These are phyloP conservation scores for Orestias chungarensis DNA, from an alignment of 2,797 vertebrate species.

Conservation along the genomic window DNA sequence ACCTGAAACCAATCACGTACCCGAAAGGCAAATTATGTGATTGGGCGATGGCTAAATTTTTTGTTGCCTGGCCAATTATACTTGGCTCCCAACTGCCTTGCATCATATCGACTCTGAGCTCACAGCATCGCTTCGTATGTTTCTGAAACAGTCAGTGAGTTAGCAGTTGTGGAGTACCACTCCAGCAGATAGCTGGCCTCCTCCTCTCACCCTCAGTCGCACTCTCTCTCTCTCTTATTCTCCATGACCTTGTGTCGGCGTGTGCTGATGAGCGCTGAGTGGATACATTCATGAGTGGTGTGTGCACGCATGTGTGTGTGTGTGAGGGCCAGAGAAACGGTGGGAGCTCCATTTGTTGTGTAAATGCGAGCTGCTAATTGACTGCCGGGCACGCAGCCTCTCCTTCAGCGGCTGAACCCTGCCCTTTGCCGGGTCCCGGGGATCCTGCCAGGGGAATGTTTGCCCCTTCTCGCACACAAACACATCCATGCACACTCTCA, in stretches of 20 bases:
- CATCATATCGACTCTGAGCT: conserved; percentile 21
- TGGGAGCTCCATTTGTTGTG: conserved; percentile 79
- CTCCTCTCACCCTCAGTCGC: conserved; percentile 43
- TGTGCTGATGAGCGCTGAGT: conserved; percentile 76
- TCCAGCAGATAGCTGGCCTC: conserved; percentile 70
- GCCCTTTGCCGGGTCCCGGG: conserved; percentile 69
- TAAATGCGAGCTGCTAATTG: conserved; percentile 79
- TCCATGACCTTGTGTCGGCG: conserved; percentile 74
- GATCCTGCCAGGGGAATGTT: conserved; percentile 73
- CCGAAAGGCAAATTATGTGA: not conserved
- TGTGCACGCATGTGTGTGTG: conserved; percentile 20
- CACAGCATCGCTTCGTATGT: conserved; percentile 29
- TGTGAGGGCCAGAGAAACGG: conserved; percentile 46
- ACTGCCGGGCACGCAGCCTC: conserved; percentile 75
- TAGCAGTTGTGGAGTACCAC: conserved; percentile 65
- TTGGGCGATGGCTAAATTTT: not conserved
- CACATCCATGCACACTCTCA: conserved; percentile 37
- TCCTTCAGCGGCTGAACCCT: conserved; percentile 78
- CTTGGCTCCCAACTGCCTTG: conserved; percentile 3
- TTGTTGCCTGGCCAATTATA: not conserved
- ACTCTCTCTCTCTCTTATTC: conserved; percentile 41
- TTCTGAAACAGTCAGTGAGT: conserved; percentile 60
- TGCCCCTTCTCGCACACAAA: conserved; percentile 37
- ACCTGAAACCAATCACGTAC: not conserved
- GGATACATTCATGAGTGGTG: conserved; percentile 63